Conservation (phyloP, 1,140 invertebrate genomes). For the Psilanteris sp. region DNA sequence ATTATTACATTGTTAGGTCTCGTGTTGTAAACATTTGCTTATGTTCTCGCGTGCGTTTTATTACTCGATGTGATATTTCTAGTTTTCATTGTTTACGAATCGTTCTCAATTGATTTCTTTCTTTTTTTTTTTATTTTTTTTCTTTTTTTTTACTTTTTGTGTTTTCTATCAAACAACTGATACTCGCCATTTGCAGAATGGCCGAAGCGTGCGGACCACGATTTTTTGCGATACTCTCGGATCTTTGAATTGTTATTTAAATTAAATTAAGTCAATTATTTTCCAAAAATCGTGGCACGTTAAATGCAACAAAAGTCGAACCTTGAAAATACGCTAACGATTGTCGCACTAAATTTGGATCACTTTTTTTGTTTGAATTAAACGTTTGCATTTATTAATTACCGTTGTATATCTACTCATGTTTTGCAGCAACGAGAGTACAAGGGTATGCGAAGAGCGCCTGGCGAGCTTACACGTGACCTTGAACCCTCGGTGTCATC, state of each 20-base stretch:
- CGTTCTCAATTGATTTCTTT: slow-evolving; percentile 20
- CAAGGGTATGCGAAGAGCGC: slow-evolving; percentile 1
- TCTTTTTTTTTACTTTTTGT: too few species aligned
- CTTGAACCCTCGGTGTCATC: slow-evolving; percentile 58
- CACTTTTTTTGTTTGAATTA: slow-evolving; percentile 65
- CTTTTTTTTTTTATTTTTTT: too few species aligned
- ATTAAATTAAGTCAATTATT: neutral
- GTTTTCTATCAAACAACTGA: slow-evolving; percentile 21
- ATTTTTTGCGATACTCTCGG: slow-evolving; percentile 20
- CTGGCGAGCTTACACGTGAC: neutral
- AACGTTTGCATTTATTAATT: slow-evolving; percentile 78
- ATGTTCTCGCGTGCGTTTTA: slow-evolving; percentile 71
- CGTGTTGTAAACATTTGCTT: slow-evolving; percentile 70
- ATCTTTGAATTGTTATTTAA: neutral
- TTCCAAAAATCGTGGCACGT: slow-evolving; percentile 19
- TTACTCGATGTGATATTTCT: slow-evolving; percentile 77
- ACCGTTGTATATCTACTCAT: slow-evolving; percentile 65
- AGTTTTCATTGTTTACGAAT: slow-evolving; percentile 71
- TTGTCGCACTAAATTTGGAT: slow-evolving; percentile 74
- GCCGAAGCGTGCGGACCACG: slow-evolving; percentile 45
- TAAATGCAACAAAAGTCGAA: slow-evolving; percentile 23
- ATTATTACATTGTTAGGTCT: slow-evolving; percentile 64
- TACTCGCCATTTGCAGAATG: slow-evolving; percentile 48
- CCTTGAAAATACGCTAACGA: slow-evolving; percentile 79
- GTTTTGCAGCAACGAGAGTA: slow-evolving; percentile 50